phyloP scores from a whole-genome alignment of 2,797 vertebrate species.

The Chromis chromis region DNA sequence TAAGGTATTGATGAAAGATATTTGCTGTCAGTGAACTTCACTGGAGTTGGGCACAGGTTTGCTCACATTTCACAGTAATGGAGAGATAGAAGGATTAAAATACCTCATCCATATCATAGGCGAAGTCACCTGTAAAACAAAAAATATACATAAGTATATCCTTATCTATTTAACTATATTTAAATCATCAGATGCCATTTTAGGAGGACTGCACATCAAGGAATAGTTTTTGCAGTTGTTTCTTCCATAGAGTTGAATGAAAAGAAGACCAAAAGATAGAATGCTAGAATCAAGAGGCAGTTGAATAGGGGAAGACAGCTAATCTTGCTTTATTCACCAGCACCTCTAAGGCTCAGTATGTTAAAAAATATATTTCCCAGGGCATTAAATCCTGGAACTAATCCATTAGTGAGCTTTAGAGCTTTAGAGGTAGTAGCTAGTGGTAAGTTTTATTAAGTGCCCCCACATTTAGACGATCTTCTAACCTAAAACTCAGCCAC shows the following conservation, averaged over 20 bases:
- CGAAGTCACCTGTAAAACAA: constrained; percentile 89
- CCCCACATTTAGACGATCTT: too few species aligned
- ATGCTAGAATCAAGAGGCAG: background rate
- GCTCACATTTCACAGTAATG: constrained; percentile 20
- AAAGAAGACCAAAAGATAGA: background rate
- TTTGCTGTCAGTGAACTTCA: constrained; percentile 25
- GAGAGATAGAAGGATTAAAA: constrained; percentile 37
- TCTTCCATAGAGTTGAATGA: background rate
- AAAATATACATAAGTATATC: background rate
- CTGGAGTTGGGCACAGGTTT: constrained; percentile 3
- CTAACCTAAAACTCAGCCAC: too few species aligned
- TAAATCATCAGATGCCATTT: background rate
- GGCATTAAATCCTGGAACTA: background rate
- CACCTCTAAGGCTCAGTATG: background rate
- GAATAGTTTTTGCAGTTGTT: background rate
- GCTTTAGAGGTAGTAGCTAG: too few species aligned
- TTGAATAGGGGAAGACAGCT: background rate
- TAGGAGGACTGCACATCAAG: background rate
- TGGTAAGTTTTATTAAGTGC: too few species aligned
- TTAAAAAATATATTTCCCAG: background rate
- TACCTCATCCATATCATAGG: constrained; percentile 92
- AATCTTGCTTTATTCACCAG: too few species aligned
- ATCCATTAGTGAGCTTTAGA: too few species aligned
- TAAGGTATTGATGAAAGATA: constrained; percentile 49
- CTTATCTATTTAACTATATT: background rate